Evolutionary conservation across 2,888 invertebrate genomes (phyloP), one percentile per base, ranked within the genome.

Genomic region (Caenorhabditis plicata): DNA sequence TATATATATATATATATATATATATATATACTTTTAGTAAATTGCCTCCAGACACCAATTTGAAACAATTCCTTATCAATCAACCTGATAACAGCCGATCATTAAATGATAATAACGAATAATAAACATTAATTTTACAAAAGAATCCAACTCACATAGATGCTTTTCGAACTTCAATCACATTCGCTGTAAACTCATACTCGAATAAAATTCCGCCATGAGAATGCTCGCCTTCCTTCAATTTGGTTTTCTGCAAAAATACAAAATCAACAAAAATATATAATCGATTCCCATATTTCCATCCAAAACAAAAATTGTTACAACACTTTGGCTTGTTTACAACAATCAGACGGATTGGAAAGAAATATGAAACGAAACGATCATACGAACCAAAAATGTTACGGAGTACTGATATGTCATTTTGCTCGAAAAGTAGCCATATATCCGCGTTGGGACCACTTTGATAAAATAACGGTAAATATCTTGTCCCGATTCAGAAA

Each of bases 371-470:
- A 38, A 17, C 17, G 19, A 38, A 2, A 11, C 15, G 13, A n/a
- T n/a, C n/a, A n/a, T n/a, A n/a, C 81, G 60, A 66, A 84, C 83
- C 75, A 81, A 74, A 85, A 92, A 91, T 74, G 93, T 92, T 0
- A 92, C 92, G 11, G 94, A 90, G 82, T 93, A 96, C 81, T 96
- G 95, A 80, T 88, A 95, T 0, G 93, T 82, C 43, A 82, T 73
- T 29, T 71, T 69, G 45, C 52, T 61, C 3, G 68, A 49, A 41
- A 78, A 74, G 20, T 64, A 48, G 2, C 75, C 74, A 53, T 70
- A 74, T n/a, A 96, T 89, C 80, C 90, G 90, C 0, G 96, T 96
- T 0, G 95, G 93, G 0, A 96, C 95, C 15, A 96, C 89, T 84
- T 94, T 91, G 43, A 96, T 86, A 78, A 93, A 95, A 84, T 96